phyloP scores from a whole-genome alignment of 2,888 invertebrate species.

The Eumacrocentrus americanus region DNA sequence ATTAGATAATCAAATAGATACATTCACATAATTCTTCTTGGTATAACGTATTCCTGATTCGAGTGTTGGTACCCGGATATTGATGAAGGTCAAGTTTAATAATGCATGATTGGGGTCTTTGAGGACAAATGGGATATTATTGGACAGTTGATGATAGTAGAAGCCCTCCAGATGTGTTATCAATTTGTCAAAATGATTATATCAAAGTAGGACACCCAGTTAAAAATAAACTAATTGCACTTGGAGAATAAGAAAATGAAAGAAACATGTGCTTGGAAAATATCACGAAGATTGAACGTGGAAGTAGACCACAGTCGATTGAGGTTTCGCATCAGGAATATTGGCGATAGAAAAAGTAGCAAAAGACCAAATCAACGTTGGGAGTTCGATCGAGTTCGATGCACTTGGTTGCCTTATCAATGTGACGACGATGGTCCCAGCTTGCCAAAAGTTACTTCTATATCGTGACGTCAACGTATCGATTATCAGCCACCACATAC shows the following conservation, averaged over 20 bases:
- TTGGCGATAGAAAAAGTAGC: no score
- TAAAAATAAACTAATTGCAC: no score
- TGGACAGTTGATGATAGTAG: neutral
- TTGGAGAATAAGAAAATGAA: neutral
- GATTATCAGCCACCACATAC: conserved; percentile 36
- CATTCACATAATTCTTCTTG: no score
- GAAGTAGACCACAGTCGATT: no score
- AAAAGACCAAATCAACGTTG: no score
- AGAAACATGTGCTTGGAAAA: neutral
- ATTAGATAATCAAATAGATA: no score
- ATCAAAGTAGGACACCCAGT: neutral
- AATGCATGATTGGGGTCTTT: neutral
- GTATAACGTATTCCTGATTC: neutral
- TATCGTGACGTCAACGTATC: conserved; percentile 42
- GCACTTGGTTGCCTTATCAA: conserved; percentile 25
- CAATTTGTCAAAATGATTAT: neutral
- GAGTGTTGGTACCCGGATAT: neutral
- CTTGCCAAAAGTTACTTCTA: conserved; percentile 33
- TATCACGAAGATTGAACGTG: neutral
- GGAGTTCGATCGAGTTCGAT: conserved; percentile 24
- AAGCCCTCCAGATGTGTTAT: neutral
- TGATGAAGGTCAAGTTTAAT: neutral
- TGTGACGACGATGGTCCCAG: conserved; percentile 30
- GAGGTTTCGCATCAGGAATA: no score
- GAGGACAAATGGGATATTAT: neutral